These are phyloP conservation scores for Hippocampus comes DNA, from an alignment of 2,113 vertebrate species.

Conservation along the genomic window DNA sequence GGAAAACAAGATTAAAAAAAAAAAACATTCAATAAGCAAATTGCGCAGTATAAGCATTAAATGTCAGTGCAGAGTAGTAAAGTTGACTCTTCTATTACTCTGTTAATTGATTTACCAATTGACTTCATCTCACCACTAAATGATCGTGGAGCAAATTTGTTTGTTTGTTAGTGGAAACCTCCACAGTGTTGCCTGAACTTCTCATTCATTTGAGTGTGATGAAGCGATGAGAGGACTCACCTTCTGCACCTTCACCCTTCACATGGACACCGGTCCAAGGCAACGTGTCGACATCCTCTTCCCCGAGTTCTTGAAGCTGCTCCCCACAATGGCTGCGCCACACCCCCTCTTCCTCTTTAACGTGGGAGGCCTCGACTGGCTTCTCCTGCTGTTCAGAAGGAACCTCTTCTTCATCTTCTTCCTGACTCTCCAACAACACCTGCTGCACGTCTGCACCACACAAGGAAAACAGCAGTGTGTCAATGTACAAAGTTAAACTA, in stretches of 20 bases:
- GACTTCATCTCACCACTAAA: too few relatives aligned
- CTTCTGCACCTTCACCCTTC: not conserved
- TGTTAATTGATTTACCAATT: too few relatives aligned
- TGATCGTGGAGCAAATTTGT: too few relatives aligned
- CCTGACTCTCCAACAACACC: not conserved
- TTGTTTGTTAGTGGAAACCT: too few relatives aligned
- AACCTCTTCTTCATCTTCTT: not conserved
- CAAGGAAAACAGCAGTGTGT: not conserved
- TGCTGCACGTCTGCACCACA: not conserved
- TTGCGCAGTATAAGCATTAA: too few relatives aligned
- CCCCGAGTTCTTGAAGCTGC: not conserved
- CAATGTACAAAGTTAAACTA: too few relatives aligned
- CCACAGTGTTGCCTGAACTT: not conserved
- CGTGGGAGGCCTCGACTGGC: not conserved
- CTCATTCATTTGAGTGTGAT: not conserved
- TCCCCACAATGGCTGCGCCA: not conserved
- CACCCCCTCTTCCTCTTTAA: not conserved
- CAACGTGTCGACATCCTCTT: not conserved
- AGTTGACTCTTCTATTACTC: too few relatives aligned
- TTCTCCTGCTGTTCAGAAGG: not conserved
- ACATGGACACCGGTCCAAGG: not conserved
- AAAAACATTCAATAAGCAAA: too few relatives aligned
- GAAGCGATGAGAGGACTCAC: not conserved
- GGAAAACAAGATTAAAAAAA: too few relatives aligned
- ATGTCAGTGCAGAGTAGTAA: too few relatives aligned